Conservation (phyloP, 2,113 vertebrate species). For the Nymphicus hollandicus region DNA sequence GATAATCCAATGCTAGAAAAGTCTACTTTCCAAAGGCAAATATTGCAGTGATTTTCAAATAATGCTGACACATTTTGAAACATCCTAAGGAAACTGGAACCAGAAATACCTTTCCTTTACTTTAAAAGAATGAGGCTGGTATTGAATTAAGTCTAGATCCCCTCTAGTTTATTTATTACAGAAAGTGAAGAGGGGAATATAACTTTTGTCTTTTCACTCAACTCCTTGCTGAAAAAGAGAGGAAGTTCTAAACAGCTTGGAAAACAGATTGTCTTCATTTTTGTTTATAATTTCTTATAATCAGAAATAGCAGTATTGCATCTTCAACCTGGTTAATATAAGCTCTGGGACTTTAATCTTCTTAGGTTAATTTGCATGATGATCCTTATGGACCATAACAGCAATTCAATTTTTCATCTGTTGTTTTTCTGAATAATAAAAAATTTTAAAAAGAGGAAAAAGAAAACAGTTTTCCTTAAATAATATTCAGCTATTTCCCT, state of each 20-base stretch:
- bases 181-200: not conserved
- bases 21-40: not conserved
- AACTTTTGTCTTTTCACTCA: not conserved
- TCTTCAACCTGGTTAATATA: constrained; percentile 6
- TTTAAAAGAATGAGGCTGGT: not conserved
- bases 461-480: not conserved
- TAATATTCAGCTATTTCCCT: not conserved
- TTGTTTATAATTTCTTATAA: constrained; percentile 30
- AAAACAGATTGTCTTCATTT: constrained; percentile 33
- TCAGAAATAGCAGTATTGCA: constrained; percentile 16
- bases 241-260: not conserved
- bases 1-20: not conserved
- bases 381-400: not conserved
- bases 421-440: not conserved
- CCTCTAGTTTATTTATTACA: not conserved
- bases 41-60: not conserved
- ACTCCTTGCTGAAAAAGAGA: not conserved
- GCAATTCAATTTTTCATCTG: not conserved
- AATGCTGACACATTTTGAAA: not conserved
- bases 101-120: not conserved
- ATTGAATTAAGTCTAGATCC: not conserved
- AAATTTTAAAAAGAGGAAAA: not conserved
- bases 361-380: constrained; percentile 41
- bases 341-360: constrained; percentile 24
- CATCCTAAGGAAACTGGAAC: not conserved